Evolutionary conservation across 2,113 vertebrate species (phyloP).

Genomic region (Periophthalmodon schlosseri): DNA sequence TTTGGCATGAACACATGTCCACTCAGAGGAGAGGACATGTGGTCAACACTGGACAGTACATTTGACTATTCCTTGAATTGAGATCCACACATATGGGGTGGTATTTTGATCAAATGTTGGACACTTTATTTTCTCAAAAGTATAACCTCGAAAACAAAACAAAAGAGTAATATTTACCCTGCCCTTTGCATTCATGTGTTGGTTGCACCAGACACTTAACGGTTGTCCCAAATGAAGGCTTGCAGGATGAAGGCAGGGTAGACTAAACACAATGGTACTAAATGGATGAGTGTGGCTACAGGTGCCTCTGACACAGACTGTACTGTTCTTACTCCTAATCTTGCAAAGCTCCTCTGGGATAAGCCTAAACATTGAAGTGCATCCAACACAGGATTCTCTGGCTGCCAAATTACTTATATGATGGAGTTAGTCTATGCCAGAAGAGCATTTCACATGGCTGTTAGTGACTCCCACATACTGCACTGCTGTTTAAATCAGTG

Average conservation of each 20-base stretch:
- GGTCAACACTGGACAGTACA: constrained; percentile 11
- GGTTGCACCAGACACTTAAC: not conserved
- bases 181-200: not conserved
- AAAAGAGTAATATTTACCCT: not conserved
- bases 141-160: not conserved
- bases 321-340: constrained; percentile 24
- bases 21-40: constrained; percentile 19
- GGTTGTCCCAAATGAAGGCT: not conserved
- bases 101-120: not conserved
- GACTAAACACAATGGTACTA: not conserved
- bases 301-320: constrained; percentile 8
- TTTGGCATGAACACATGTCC: constrained; percentile 27
- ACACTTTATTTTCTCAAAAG: not conserved
- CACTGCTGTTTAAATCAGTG: not conserved
- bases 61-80: not conserved
- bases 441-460: constrained; percentile 36
- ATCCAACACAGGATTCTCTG: constrained; percentile 45
- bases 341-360: constrained; percentile 38
- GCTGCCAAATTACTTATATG: constrained; percentile 50
- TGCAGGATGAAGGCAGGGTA: not conserved
- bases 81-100: not conserved
- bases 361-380: constrained; percentile 29
- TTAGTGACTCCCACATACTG: constrained; percentile 25
- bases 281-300: not conserved
- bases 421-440: constrained; percentile 29